phyloP scores from a whole-genome alignment of 2,888 invertebrate genomes.

The Rhagium mordax region DNA sequence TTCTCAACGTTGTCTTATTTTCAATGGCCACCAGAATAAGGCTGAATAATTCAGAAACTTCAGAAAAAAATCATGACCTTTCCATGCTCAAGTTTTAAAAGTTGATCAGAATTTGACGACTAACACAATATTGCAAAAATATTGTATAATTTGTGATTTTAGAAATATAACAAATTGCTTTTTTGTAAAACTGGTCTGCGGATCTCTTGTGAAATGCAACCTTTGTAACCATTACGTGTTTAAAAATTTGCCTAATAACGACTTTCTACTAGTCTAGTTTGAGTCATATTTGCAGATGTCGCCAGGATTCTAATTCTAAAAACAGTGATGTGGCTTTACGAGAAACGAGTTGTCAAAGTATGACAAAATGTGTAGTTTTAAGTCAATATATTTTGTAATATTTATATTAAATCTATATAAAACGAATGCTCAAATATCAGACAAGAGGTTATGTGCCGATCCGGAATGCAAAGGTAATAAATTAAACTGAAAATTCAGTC shows the following conservation, averaged over 20 bases:
- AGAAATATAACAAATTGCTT: no score
- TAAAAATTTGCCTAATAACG: background rate
- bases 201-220: no score
- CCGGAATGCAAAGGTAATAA: slow-evolving; percentile 79
- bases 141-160: no score
- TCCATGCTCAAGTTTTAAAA: no score
- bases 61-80: no score
- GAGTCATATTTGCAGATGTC: background rate
- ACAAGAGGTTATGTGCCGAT: slow-evolving; percentile 82
- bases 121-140: no score
- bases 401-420: slow-evolving; percentile 62
- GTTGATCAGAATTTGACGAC: no score
- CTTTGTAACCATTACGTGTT: no score
- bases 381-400: slow-evolving; percentile 65
- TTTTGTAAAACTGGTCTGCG: no score
- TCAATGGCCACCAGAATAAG: no score
- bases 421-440: slow-evolving; percentile 72
- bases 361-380: slow-evolving; percentile 68
- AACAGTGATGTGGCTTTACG: slow-evolving; percentile 64
- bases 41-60: no score
- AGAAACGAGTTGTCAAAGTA: slow-evolving; percentile 63
- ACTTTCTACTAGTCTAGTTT: background rate
- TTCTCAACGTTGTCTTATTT: no score
- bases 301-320: slow-evolving; percentile 1
- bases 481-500: background rate